phyloP scores from a whole-genome alignment of 2,113 vertebrate species.

The Morone saxatilis region DNA sequence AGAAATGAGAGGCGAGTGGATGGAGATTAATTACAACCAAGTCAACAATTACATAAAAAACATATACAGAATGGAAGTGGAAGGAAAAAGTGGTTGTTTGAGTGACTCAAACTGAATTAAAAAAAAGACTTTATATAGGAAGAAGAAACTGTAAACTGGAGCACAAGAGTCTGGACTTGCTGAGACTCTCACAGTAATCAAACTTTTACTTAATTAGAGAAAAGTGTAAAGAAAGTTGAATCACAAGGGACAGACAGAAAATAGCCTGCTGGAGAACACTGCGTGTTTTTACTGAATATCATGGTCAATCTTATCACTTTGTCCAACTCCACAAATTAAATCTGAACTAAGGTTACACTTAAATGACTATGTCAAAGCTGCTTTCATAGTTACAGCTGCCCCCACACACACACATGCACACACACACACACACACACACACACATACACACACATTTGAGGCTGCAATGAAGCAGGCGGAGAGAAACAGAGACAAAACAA shows the following conservation, averaged over 20 bases:
- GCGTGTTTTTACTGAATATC: not conserved
- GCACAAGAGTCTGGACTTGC: conserved; percentile 9
- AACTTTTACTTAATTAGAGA: conserved; percentile 48
- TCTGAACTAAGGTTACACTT: not conserved
- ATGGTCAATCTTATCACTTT: not conserved
- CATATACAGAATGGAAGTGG: not conserved
- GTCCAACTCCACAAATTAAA: not conserved
- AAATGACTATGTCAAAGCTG: conserved; percentile 22
- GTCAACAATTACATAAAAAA: not conserved
- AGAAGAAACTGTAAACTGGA: conserved; percentile 5
- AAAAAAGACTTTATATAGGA: not conserved
- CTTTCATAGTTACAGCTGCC: conserved; percentile 6
- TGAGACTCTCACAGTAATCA: conserved; percentile 40
- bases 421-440: conserved; percentile 3
- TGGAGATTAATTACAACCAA: not conserved
- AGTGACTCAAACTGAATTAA: not conserved
- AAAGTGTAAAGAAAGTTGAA: conserved; percentile 45
- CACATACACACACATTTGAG: not conserved
- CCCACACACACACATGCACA: not conserved
- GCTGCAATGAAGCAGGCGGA: conserved; percentile 19
- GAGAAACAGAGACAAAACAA: conserved; percentile 57
- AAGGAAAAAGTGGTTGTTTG: not conserved
- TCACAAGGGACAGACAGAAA: conserved; percentile 16
- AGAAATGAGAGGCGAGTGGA: not conserved
- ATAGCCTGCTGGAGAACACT: not conserved